Percentiles rank a stretch among this genome's conserved stretches.
Conservation (phyloP, 2,797 vertebrate species). For the Lepilemur ruficaudatus region DNA sequence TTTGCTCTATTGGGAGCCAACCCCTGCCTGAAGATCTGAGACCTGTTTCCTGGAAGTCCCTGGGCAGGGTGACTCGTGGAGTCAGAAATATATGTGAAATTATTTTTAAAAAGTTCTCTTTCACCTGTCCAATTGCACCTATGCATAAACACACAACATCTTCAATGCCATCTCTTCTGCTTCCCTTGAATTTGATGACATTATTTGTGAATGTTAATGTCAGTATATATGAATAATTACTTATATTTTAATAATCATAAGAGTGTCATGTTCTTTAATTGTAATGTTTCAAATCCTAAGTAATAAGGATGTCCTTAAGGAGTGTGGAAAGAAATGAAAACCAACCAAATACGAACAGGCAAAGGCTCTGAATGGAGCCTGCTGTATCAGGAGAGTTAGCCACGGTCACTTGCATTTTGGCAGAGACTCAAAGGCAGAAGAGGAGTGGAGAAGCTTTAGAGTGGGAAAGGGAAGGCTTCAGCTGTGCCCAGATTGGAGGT, state of each 20-base stretch:
- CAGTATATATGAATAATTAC: neutral
- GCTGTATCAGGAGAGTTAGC: neutral
- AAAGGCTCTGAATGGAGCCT: neutral
- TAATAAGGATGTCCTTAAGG: neutral
- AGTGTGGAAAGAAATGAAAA: neutral
- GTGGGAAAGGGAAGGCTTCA: neutral
- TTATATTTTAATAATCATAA: constrained; percentile 32
- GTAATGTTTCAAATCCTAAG: neutral
- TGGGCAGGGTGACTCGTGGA: neutral
- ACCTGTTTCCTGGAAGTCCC: neutral
- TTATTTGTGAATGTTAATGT: neutral
- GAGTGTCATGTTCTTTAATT: neutral
- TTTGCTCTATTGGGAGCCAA: neutral
- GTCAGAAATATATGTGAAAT: neutral
- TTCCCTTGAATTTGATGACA: neutral
- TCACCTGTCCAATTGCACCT: neutral
- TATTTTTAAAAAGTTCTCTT: neutral
- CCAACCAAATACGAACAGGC: neutral
- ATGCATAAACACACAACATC: neutral
- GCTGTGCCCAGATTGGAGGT: neutral
- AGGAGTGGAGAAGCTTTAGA: neutral
- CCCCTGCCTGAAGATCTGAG: neutral
- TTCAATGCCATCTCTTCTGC: neutral
- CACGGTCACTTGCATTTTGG: neutral
- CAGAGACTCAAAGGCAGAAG: neutral